Conservation (phyloP, 2,888 invertebrate genomes). For the Buathra laborator region DNA sequence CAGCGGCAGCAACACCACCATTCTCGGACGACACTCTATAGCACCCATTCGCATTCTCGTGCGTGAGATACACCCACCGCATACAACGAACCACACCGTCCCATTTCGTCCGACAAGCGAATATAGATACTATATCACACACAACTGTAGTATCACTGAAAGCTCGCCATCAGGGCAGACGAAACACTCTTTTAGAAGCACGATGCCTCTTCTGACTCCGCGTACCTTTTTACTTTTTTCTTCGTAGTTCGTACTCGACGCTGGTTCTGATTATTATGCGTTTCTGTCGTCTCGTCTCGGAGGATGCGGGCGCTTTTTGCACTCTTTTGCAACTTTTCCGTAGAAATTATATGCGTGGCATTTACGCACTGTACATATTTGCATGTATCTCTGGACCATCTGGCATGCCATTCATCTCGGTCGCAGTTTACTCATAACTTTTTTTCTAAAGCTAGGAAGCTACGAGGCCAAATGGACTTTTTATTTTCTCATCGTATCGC, state of each 20-base stretch:
- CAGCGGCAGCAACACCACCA: conserved; percentile 30
- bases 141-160: conserved; percentile 45
- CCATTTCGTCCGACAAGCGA: conserved; percentile 8
- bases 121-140: not conserved
- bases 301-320: conserved; percentile 30
- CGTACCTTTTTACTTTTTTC: conserved; percentile 30
- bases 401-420: conserved; percentile 1
- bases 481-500: not conserved
- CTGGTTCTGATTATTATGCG: conserved; percentile 62
- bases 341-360: not conserved
- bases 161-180: conserved; percentile 59
- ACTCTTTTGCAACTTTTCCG: conserved; percentile 40
- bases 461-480: conserved; percentile 6
- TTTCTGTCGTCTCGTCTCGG: conserved; percentile 38
- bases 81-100: conserved; percentile 1
- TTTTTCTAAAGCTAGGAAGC: not conserved
- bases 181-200: conserved; percentile 52
- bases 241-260: conserved; percentile 32
- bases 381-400: conserved; percentile 39
- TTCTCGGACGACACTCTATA: conserved; percentile 47
- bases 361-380: conserved; percentile 46
- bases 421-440: conserved; percentile 1
- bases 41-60: conserved; percentile 21
- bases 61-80: conserved; percentile 2
- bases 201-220: conserved; percentile 49